Evolutionary conservation across 2,888 invertebrate genomes (phyloP).

Genomic region (Euproctis similis): DNA sequence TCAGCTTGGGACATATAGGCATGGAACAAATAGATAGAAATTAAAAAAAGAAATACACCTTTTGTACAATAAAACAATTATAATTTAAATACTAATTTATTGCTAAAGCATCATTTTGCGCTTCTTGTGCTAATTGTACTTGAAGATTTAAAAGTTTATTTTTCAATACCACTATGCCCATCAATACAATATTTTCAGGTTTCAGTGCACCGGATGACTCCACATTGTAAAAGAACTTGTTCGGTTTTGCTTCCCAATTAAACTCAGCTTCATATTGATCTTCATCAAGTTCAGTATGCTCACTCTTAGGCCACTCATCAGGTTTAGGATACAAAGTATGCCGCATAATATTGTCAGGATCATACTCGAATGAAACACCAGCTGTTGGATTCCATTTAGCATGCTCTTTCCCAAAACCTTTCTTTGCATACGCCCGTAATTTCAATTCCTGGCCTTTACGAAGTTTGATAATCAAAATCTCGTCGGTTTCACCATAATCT

Average conservation of each 20-base stretch:
- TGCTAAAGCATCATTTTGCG: slow-evolving; percentile 88
- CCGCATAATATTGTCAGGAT: slow-evolving; percentile 97
- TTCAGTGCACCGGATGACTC: slow-evolving; percentile 96
- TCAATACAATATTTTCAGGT: slow-evolving; percentile 97
- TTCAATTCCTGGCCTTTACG: slow-evolving; percentile 94
- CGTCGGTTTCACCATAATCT: slow-evolving; percentile 96
- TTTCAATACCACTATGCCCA: slow-evolving; percentile 94
- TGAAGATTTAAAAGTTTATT: slow-evolving; percentile 97
- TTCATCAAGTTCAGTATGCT: slow-evolving; percentile 94
- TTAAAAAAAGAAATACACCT: no score
- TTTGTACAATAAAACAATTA: no score
- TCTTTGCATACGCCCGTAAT: slow-evolving; percentile 96
- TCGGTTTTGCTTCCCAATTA: slow-evolving; percentile 95
- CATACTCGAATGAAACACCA: slow-evolving; percentile 99
- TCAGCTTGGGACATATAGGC: no score
- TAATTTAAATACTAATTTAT: slow-evolving; percentile 61
- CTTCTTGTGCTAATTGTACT: slow-evolving; percentile 91
- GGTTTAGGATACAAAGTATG: slow-evolving; percentile 97
- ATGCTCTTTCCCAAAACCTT: slow-evolving; percentile 98
- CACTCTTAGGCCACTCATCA: slow-evolving; percentile 99
- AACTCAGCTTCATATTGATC: slow-evolving; percentile 95
- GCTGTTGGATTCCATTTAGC: slow-evolving; percentile 99
- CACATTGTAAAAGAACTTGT: slow-evolving; percentile 97
- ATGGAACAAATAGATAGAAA: no score
- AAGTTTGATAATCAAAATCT: slow-evolving; percentile 84